These are phyloP conservation scores for Cyrtorhinus lividipennis DNA, from an alignment of 1,140 invertebrate genomes.

Conservation along the genomic window DNA sequence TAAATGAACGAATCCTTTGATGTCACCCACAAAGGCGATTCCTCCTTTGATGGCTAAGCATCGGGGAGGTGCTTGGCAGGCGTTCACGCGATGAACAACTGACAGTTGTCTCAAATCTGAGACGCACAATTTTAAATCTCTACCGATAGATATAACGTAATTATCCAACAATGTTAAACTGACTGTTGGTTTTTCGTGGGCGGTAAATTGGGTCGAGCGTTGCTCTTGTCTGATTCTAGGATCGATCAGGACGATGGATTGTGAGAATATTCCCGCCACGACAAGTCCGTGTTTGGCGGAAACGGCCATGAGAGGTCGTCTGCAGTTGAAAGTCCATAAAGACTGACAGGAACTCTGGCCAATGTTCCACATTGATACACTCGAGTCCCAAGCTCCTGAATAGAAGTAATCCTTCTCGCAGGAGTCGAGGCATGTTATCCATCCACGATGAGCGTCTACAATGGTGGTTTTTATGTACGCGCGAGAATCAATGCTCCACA, in stretches of 20 bases:
- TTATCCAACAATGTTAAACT: background rate
- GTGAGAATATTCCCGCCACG: background rate
- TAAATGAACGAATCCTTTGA: background rate
- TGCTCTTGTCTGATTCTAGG: background rate
- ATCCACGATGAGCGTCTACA: background rate
- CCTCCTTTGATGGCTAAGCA: background rate
- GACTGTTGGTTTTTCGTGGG: background rate
- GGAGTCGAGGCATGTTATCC: background rate
- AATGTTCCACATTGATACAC: background rate
- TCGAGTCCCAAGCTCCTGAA: background rate
- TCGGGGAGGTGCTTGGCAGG: background rate
- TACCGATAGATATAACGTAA: background rate
- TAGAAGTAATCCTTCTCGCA: background rate
- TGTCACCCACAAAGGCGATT: background rate
- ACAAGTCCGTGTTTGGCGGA: background rate
- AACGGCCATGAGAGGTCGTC: background rate
- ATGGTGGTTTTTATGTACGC: background rate
- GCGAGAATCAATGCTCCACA: background rate
- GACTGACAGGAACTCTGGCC: background rate
- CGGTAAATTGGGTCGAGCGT: background rate
- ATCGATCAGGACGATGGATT: background rate
- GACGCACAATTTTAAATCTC: background rate
- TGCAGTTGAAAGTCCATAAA: background rate
- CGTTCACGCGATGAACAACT: background rate
- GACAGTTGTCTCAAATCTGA: background rate